phyloP scores from a whole-genome alignment of 1,140 invertebrate genomes.

The Lanistes nyassanus region DNA sequence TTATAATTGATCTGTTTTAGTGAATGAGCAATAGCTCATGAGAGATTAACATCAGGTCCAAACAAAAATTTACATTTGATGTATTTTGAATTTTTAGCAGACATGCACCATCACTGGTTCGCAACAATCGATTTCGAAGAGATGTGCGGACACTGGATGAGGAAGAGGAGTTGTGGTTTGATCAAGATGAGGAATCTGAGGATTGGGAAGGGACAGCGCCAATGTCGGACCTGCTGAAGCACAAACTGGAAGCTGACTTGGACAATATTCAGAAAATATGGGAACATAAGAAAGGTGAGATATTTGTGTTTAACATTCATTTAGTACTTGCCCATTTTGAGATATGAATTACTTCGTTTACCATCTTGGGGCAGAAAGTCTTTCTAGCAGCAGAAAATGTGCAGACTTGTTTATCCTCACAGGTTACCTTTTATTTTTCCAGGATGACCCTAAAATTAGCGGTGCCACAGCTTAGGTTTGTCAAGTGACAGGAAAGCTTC shows the following conservation, averaged over 20 bases:
- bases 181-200: conserved; percentile 91
- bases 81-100: too few species aligned
- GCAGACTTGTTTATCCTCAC: too few species aligned
- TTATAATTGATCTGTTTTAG: too few species aligned
- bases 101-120: conserved; percentile 45
- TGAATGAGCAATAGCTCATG: too few species aligned
- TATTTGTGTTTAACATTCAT: neutral
- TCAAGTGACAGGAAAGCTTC: too few species aligned
- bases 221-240: conserved; percentile 58
- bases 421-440: too few species aligned
- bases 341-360: neutral
- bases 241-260: conserved; percentile 72
- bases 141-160: conserved; percentile 94
- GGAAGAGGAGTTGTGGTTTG: conserved; percentile 99
- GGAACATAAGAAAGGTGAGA: conserved; percentile 62
- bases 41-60: too few species aligned
- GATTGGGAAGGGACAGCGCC: conserved; percentile 70
- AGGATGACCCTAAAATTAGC: too few species aligned
- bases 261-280: conserved; percentile 73
- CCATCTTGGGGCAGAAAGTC: neutral
- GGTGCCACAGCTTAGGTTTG: too few species aligned
- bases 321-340: too few species aligned
- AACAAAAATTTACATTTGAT: too few species aligned
- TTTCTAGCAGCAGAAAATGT: too few species aligned
- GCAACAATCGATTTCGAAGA: conserved; percentile 82